These are phyloP conservation scores for Trachelus troglodyta DNA, from an alignment of 2,888 invertebrate genomes.

Conservation along the genomic window DNA sequence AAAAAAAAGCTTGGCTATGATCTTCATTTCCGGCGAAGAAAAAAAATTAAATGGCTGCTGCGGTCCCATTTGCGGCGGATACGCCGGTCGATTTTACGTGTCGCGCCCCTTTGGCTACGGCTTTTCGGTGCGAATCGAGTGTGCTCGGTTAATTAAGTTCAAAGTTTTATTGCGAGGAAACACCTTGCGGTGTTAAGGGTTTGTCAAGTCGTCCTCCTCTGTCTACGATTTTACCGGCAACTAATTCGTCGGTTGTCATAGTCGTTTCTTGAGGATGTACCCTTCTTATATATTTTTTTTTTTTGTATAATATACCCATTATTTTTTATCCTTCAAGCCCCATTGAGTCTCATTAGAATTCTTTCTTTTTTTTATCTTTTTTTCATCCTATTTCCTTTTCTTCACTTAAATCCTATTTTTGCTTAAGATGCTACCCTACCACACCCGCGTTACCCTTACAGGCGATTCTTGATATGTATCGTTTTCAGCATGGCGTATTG, in stretches of 20 bases:
- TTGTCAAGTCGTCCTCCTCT: not conserved
- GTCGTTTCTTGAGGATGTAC: not conserved
- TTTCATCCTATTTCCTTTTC: not conserved
- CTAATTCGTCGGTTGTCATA: not conserved
- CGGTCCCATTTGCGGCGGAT: not conserved
- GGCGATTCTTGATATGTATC: conserved; percentile 61
- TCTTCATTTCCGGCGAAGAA: not conserved
- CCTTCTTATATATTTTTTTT: not conserved
- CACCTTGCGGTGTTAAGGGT: not conserved
- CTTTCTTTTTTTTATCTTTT: not conserved
- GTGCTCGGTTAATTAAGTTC: not conserved
- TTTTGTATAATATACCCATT: not conserved
- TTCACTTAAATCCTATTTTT: not conserved
- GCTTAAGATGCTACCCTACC: not conserved
- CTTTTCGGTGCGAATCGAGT: not conserved
- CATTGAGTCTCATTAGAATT: not conserved
- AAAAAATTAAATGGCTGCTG: not conserved
- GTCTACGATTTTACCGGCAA: not conserved
- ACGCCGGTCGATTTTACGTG: not conserved
- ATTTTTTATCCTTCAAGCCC: not conserved
- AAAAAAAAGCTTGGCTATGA: not conserved
- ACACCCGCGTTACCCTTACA: conserved; percentile 33
- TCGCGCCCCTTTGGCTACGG: not conserved
- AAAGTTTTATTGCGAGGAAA: not conserved
- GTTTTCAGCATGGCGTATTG: conserved; percentile 34